Evolutionary conservation across 2,888 invertebrate genomes (phyloP).

Genomic region (Busseola fusca): DNA sequence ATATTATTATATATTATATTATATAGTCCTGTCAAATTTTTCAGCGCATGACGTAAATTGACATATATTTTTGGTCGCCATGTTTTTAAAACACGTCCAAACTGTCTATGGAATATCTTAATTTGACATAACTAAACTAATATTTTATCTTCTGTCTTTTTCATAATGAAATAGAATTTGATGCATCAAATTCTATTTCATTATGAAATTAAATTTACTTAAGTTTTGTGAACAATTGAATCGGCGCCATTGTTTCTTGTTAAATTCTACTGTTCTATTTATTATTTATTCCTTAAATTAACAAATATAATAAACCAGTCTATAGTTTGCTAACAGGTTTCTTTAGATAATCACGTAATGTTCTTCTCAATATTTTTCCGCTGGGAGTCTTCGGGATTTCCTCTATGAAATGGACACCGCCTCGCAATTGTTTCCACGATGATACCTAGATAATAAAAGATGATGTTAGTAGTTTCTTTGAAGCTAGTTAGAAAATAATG

Average conservation of each 20-base stretch:
- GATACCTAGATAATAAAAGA: conserved; percentile 81
- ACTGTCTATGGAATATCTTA: too few relatives aligned
- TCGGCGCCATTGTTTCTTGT: not conserved
- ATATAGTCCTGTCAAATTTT: too few relatives aligned
- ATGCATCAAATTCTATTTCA: too few relatives aligned
- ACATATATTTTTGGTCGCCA: too few relatives aligned
- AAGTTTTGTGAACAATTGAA: too few relatives aligned
- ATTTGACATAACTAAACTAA: too few relatives aligned
- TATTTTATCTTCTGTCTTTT: too few relatives aligned
- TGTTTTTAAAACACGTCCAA: too few relatives aligned
- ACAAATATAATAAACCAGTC: not conserved
- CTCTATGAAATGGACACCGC: conserved; percentile 92
- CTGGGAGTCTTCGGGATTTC: conserved; percentile 92
- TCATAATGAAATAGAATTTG: too few relatives aligned
- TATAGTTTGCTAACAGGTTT: conserved; percentile 57
- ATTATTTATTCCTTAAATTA: not conserved
- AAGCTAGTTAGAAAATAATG: not conserved
- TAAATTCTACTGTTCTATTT: not conserved
- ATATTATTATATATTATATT: too few relatives aligned
- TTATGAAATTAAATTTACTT: too few relatives aligned
- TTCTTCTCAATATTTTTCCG: conserved; percentile 92
- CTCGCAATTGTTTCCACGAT: conserved; percentile 92
- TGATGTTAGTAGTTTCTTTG: conserved; percentile 8
- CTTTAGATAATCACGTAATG: conserved; percentile 76
- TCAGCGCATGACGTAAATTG: too few relatives aligned